Base-by-base conservation (phyloP, 64 coral and sea anemone species). In the Montipora sp. region DNA sequence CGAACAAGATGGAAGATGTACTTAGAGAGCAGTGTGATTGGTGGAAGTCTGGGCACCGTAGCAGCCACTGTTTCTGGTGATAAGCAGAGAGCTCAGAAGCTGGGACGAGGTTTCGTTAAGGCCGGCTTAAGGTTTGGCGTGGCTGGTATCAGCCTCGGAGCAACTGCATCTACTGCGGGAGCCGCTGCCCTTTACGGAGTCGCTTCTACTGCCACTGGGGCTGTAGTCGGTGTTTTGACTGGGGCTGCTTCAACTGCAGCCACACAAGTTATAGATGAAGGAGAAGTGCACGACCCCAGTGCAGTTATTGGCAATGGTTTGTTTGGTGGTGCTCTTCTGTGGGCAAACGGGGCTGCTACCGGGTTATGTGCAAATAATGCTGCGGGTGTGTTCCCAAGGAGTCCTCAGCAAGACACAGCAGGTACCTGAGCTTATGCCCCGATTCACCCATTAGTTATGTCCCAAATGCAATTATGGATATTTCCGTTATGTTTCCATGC, bases 21-120 rank as follows among this genome's bases (percentile, higher is more conserved):
- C 48, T 20, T 27, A 48, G 86, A 88, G 23, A 76, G 50, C 50
- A 88, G 86, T 73, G 47, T 88, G 3, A 88, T 88, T 75, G 86
- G 86, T 51, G 71, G 67, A 11, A 71, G 70, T 10, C 0, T 88
- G 8, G 66, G 5, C 0, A 19, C 70, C 4, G 5, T 58, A 19
- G 48, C 9, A 47, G 86, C 66, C 9, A 75, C 3, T 22, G 15
- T 49, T 73, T 48, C 3, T 51, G 86, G 86, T 3, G 71, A 88
- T 55, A 12, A 53, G 1, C 3, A 76, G 21, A 9, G 5, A 48
- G 86, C 86, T 22, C 21, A 59, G 20, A 55, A 75, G 9, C 15
- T 51, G 5, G 14, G 24, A 27, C 0, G 76, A 76, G 71, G 86
- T 48, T 16, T 4, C 15, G 23, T 1, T 11, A 47, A 87, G 65